phyloP scores from a whole-genome alignment of 2,888 invertebrate species.

The Himalopsyche kuldschensis region DNA sequence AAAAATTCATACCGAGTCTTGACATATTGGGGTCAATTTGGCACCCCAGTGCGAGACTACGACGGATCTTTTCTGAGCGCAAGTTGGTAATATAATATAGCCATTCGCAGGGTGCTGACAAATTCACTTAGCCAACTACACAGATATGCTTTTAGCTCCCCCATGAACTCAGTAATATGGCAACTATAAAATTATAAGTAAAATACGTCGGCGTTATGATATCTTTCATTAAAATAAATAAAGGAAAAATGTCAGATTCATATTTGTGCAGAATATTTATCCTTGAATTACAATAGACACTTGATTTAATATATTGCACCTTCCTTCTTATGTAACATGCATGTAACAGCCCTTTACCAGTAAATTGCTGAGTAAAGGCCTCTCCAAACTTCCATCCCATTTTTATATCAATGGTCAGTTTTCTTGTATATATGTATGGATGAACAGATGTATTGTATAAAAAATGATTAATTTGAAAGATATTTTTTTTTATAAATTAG shows the following conservation, averaged over 20 bases:
- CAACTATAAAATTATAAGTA: neutral
- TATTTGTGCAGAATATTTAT: neutral
- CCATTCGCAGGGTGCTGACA: conserved; percentile 22
- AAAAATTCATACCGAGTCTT: neutral
- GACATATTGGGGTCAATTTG: neutral
- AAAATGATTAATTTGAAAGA: no score
- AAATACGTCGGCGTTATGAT: neutral
- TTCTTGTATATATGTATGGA: no score
- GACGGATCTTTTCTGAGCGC: neutral
- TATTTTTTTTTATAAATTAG: no score
- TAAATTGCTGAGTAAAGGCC: no score
- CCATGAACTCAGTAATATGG: conserved; percentile 6
- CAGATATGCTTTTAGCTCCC: conserved; percentile 39
- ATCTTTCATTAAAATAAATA: no score
- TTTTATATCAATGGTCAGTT: no score
- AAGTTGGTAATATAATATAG: neutral
- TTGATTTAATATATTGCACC: no score
- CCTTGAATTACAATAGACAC: no score
- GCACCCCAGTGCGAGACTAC: neutral
- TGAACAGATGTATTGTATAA: no score
- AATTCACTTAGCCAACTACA: conserved; percentile 38
- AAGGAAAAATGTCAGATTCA: neutral
- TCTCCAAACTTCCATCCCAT: no score
- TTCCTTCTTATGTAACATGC: no score
- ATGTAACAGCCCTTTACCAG: no score